Conservation (phyloP, 2,113 vertebrate genomes). For the Sterna hirundo region DNA sequence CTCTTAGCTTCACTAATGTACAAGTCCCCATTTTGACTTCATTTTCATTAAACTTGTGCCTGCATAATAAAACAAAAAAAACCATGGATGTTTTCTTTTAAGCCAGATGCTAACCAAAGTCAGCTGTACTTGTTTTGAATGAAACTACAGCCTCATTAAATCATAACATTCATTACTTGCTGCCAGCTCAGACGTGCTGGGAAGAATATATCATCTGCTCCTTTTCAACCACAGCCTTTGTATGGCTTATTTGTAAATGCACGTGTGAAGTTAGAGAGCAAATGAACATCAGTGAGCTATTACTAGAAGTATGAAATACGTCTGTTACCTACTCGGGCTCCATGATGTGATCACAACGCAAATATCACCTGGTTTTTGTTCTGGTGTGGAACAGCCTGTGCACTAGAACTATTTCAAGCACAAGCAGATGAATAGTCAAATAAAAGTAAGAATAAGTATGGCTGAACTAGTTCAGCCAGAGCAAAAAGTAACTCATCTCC, state of each 20-base stretch:
- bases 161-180: background rate
- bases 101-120: background rate
- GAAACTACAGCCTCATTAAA: conserved; percentile 10
- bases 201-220: background rate
- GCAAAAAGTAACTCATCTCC: background rate
- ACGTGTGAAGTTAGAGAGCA: background rate
- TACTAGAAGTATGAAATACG: background rate
- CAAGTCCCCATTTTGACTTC: background rate
- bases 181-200: background rate
- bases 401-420: background rate
- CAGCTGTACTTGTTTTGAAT: background rate
- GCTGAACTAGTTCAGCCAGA: background rate
- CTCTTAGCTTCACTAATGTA: background rate
- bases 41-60: background rate
- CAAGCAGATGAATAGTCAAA: background rate
- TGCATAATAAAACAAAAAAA: background rate
- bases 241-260: background rate
- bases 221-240: background rate
- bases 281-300: background rate
- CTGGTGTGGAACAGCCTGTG: background rate
- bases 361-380: background rate
- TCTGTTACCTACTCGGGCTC: accelerated
- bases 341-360: background rate
- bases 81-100: background rate
- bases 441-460: background rate